Evolutionary conservation across 2,888 invertebrate genomes (phyloP).

Genomic region (Tanytarsus gracilentus): DNA sequence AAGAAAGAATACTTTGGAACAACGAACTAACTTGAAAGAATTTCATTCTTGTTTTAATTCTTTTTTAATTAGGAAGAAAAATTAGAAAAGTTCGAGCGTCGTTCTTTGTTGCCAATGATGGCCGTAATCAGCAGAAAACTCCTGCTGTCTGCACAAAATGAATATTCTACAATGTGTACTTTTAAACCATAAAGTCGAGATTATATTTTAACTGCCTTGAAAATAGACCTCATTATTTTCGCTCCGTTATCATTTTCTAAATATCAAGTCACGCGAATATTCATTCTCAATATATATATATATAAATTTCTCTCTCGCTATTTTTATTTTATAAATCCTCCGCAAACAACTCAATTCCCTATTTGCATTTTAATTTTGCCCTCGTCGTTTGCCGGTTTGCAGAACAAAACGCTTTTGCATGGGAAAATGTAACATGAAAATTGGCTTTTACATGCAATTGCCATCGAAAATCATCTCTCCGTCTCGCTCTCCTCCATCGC

Average conservation of each 20-base stretch:
- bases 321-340: not conserved
- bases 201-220: constrained; percentile 14
- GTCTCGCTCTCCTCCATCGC: not conserved
- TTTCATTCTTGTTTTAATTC: constrained; percentile 7
- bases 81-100: not conserved
- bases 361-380: constrained; percentile 25
- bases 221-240: constrained; percentile 26
- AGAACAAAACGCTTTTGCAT: constrained; percentile 7
- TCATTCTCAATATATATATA: no score
- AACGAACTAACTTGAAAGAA: not conserved
- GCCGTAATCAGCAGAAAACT: no score
- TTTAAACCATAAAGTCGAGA: no score
- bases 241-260: constrained; percentile 15
- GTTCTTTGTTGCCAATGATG: no score
- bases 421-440: constrained; percentile 4
- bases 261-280: constrained; percentile 25
- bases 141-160: no score
- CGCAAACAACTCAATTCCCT: constrained; percentile 24
- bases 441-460: constrained; percentile 12
- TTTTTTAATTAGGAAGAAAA: constrained; percentile 19
- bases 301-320: no score
- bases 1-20: not conserved
- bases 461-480: not conserved
- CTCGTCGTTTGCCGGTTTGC: not conserved
- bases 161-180: no score